Evolutionary conservation across 2,888 invertebrate genomes (phyloP), one percentile per base, ranked within the genome.

Genomic region (Galeruca laticollis): DNA sequence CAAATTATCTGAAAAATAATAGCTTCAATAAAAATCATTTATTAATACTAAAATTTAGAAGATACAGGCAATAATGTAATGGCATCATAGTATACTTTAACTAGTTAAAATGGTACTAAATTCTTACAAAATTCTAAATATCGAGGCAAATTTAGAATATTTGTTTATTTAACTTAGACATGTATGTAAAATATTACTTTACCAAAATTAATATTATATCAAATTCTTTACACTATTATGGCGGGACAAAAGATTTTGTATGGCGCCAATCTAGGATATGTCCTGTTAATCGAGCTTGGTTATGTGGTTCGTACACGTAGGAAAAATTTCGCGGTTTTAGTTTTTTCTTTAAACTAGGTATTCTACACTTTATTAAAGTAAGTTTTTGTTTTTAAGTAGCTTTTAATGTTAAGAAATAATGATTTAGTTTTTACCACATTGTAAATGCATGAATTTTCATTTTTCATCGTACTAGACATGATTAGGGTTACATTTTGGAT

Each of bases 301-400:
- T 78, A 77, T 75, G 75, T 76, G 74, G 71, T 73, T 74, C 72
- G 70, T 76, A 76, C 76, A 79, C 79, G 77, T 78, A 77, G 77
- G 73, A 75, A 73, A 77, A 70, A 67, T 73, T 72, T 57, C 64
- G 66, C 70, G 68, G 61, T 69, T 65, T 20, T 60, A 59, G 51
- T 37, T 47, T 66, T 60, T 66, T 43, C 37, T 2, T 33, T 35
- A 60, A 51, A 60, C 10, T 59, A 13, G 20, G 21, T 20, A 37
- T 63, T 63, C 40, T 63, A 52, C 40, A 63, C 47, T 18, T 9
- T 47, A 47, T 47, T 18, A 18, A 18, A 47, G 47, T 47, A 47
- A 47, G 47, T 47, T 47, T 47, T 18, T n/a, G n/a, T 47, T 47
- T 37, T 47, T 47, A 15, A 8, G 2, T 18, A 47, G 47, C 47